A percentile compares a stretch with the other conserved stretches of the same genome.
Evolutionary conservation across 2,888 invertebrate species (phyloP).

Genomic region (Drosophila histrio): DNA sequence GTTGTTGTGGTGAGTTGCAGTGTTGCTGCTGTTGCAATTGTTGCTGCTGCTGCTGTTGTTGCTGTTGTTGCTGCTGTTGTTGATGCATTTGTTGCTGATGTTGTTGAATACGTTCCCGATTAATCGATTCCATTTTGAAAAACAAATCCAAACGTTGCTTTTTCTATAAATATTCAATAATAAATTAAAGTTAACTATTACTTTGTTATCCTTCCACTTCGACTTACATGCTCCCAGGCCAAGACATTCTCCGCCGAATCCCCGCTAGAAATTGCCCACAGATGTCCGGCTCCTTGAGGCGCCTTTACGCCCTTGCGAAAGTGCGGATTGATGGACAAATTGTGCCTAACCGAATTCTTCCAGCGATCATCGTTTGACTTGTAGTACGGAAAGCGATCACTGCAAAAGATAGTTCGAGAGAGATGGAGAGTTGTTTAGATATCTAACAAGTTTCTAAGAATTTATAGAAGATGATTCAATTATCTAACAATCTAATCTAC

Average conservation of each 20-base stretch:
- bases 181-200: not conserved
- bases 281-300: conserved; percentile 93
- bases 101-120: conserved; percentile 81
- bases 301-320: conserved; percentile 94
- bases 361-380: conserved; percentile 95
- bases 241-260: conserved; percentile 86
- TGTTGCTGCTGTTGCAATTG: conserved; percentile 46
- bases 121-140: conserved; percentile 85
- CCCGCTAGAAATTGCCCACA: conserved; percentile 93
- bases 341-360: conserved; percentile 96
- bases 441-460: not conserved
- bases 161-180: conserved; percentile 80
- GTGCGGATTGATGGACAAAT: conserved; percentile 95
- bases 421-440: not conserved
- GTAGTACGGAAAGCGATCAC: conserved; percentile 94
- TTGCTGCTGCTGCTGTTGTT: conserved; percentile 46
- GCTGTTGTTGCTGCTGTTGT: conserved; percentile 58
- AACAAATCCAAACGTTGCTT: conserved; percentile 86
- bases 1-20: conserved; percentile 49
- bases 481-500: too few relatives aligned
- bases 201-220: not conserved
- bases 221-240: conserved; percentile 86
- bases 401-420: conserved; percentile 78
- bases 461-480: not conserved
- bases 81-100: conserved; percentile 75